A percentile compares a stretch with the other conserved stretches of the same genome.
Conservation (phyloP, 2,888 invertebrate species). For the Pseudococcus jackbeardsleyi region DNA sequence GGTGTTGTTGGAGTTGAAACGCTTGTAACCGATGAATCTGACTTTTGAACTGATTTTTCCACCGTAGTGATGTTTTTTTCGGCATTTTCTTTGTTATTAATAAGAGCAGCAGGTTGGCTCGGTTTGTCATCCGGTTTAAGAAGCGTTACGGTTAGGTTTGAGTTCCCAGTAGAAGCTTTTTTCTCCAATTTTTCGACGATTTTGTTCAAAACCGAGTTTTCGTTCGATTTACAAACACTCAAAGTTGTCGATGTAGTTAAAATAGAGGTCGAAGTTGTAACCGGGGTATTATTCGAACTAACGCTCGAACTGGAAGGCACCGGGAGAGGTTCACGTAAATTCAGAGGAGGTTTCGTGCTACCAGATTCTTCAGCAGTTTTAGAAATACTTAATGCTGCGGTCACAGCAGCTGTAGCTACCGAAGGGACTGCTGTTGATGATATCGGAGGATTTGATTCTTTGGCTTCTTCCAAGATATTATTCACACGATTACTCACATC, state of each 20-base stretch:
- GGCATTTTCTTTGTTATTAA: not conserved
- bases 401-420: not conserved
- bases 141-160: not conserved
- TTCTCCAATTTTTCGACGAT: constrained; percentile 33
- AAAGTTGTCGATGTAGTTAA: not conserved
- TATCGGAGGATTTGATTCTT: not conserved
- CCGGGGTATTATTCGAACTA: not conserved
- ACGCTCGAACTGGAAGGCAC: not conserved
- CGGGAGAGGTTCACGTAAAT: not conserved
- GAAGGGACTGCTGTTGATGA: not conserved
- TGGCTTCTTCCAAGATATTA: constrained; percentile 22
- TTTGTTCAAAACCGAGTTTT: constrained; percentile 30
- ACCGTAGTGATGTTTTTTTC: not conserved
- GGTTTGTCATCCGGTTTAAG: not conserved
- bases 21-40: not conserved
- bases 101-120: not conserved
- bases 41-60: not conserved
- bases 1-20: not conserved
- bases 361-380: not conserved
- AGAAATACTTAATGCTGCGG: not conserved
- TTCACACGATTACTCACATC: constrained; percentile 23
- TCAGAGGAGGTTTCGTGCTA: not conserved
- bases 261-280: not conserved
- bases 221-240: constrained; percentile 3
- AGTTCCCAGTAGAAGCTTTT: not conserved